Evolutionary conservation across 1,140 invertebrate genomes (phyloP), one percentile per base, ranked within the genome.

Genomic region (Drosophila sp.): DNA sequence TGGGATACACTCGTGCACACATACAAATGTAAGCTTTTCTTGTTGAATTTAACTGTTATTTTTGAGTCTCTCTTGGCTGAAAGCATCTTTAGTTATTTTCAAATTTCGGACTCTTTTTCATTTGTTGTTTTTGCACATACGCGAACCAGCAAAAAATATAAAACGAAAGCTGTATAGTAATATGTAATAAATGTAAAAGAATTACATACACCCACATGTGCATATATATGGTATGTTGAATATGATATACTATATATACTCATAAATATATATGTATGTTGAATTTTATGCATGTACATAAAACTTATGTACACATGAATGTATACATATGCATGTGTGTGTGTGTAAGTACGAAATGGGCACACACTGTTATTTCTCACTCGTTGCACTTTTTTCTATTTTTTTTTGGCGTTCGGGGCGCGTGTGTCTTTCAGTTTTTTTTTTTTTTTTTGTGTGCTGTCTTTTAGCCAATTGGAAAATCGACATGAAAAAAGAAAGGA

Each of bases 21-120:
- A 57, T 43, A 62, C 27, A 66, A 34, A 29, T 34, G 62, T 41
- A 48, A 75, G 41, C 34, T 34, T 81, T 76, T 71, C 74, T 86
- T 78, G 63, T 78, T 87, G 66, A 86, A 87, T 81, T 86, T 81
- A 64, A 77, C 80, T 81, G 64, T 72, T 86, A 84, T 86, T 86
- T 80, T 64, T 45, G 27, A 50, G 62, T 53, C 46, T 62, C 56
- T 86, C 72, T 80, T 64, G 14, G 34, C 38, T 48, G 27, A 41
- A 63, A 67, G 50, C 64, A 72, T 72, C 63, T 53, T 59, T 54
- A 53, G 70, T 53, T 67, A 59, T 18, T 57, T 83, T 76, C 36
- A 29, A 66, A 63, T 56, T 59, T 76, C 6, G 32, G 32, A 45
- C 64, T 62, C 58, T 41, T 43, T 41, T 43, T 57, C 11, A 29